Percentiles rank a stretch among this genome's conserved stretches.
phyloP scores from a whole-genome alignment of 2,797 vertebrate genomes.

The Bucorvus abyssinicus region DNA sequence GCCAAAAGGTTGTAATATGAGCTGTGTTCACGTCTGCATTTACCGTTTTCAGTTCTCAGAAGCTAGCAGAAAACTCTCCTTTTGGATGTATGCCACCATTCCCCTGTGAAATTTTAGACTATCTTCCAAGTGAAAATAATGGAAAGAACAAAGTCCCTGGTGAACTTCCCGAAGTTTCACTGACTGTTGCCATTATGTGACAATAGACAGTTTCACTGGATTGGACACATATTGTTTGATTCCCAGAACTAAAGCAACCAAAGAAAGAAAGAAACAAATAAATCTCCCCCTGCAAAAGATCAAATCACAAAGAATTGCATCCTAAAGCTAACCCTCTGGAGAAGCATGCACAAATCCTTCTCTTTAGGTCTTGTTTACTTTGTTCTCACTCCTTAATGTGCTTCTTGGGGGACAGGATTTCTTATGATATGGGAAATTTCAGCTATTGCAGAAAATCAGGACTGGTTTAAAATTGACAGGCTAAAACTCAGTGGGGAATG shows the following conservation, averaged over 20 bases:
- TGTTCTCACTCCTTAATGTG: fast-evolving
- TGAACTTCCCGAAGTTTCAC: not conserved
- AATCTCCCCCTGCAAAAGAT: fast-evolving
- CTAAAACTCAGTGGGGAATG: not conserved
- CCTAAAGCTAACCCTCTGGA: not conserved
- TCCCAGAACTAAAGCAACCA: not conserved
- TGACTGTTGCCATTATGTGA: not conserved
- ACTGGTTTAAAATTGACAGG: fast-evolving
- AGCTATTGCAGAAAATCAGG: not conserved
- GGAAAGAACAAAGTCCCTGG: not conserved
- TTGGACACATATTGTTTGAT: not conserved
- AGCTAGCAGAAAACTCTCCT: not conserved
- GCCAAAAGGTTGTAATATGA: not conserved
- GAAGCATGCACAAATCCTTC: not conserved
- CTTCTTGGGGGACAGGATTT: not conserved
- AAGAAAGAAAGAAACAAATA: not conserved
- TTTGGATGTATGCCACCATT: not conserved
- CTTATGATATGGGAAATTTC: not conserved
- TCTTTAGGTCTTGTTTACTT: not conserved
- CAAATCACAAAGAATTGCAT: not conserved
- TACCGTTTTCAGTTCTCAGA: not conserved
- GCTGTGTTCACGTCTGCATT: not conserved
- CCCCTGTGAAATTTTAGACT: not conserved
- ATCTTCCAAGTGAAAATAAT: not conserved
- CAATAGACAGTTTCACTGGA: not conserved